Percentiles rank a stretch among this genome's conserved stretches.
phyloP scores from a whole-genome alignment of 2,888 invertebrate genomes.

The Mayetiola destructor region DNA sequence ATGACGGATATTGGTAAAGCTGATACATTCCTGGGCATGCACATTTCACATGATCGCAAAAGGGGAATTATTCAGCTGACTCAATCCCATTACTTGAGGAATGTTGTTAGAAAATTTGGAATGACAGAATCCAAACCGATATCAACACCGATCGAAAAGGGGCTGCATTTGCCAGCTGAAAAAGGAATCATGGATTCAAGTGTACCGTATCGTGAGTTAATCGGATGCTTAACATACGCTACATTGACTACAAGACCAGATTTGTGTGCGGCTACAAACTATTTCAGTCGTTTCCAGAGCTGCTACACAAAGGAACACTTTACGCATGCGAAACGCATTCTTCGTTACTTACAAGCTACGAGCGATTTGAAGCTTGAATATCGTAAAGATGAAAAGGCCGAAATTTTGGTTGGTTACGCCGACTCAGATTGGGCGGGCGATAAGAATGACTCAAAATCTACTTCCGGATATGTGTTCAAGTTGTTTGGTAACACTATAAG shows the following conservation, averaged over 20 bases:
- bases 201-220: slow-evolving; percentile 20
- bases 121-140: slow-evolving; percentile 20
- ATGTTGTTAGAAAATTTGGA: slow-evolving; percentile 18
- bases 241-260: slow-evolving; percentile 19
- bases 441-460: slow-evolving; percentile 13
- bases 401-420: slow-evolving; percentile 17
- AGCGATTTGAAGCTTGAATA: slow-evolving; percentile 11
- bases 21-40: slow-evolving; percentile 17
- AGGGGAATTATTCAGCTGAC: slow-evolving; percentile 15
- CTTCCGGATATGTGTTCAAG: slow-evolving; percentile 12
- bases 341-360: slow-evolving; percentile 15
- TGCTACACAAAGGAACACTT: slow-evolving; percentile 17
- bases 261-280: slow-evolving; percentile 20
- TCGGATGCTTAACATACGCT: slow-evolving; percentile 19
- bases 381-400: slow-evolving; percentile 10
- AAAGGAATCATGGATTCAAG: background rate
- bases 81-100: slow-evolving; percentile 18
- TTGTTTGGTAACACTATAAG: slow-evolving; percentile 11
- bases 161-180: slow-evolving; percentile 17
- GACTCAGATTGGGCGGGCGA: slow-evolving; percentile 15
- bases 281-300: slow-evolving; percentile 20
- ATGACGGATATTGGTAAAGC: slow-evolving; percentile 18
- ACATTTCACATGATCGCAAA: slow-evolving; percentile 14
- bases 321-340: slow-evolving; percentile 18
- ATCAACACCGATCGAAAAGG: slow-evolving; percentile 18